These are phyloP conservation scores for Dysdera silvatica DNA, from an alignment of 1,140 invertebrate genomes.

Conservation along the genomic window DNA sequence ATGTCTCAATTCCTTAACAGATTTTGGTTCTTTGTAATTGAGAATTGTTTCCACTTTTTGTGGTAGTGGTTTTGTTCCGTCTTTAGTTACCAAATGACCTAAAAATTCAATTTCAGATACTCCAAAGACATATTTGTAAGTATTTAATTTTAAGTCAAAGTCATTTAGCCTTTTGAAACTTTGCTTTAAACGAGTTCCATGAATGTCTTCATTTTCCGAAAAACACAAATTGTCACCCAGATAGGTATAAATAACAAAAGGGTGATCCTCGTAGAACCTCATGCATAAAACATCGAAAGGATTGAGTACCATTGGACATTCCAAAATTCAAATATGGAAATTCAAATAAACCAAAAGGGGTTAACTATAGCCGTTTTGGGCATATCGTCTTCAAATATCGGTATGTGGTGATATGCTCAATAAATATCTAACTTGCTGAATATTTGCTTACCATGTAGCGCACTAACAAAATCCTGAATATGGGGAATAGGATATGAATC, in stretches of 20 bases:
- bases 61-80: slow-evolving; percentile 15
- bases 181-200: slow-evolving; percentile 38
- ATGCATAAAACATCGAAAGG: slow-evolving; percentile 26
- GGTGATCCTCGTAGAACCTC: neutral
- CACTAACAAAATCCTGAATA: slow-evolving; percentile 6
- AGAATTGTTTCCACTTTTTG: slow-evolving; percentile 10
- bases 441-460: slow-evolving; percentile 12
- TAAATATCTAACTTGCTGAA: slow-evolving; percentile 18
- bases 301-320: slow-evolving; percentile 16
- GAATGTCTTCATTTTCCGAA: slow-evolving; percentile 37
- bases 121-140: slow-evolving; percentile 30
- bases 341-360: slow-evolving; percentile 27
- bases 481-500: slow-evolving; percentile 28
- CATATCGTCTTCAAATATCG: slow-evolving; percentile 5
- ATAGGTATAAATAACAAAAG: slow-evolving; percentile 2
- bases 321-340: slow-evolving; percentile 24
- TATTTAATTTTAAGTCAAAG: slow-evolving; percentile 38
- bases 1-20: slow-evolving; percentile 37
- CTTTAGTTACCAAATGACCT: neutral
- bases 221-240: slow-evolving; percentile 43
- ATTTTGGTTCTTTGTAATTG: slow-evolving; percentile 33
- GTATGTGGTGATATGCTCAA: slow-evolving; percentile 25
- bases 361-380: slow-evolving; percentile 26
- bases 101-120: slow-evolving; percentile 14
- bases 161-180: slow-evolving; percentile 40